Conservation (phyloP, 1,140 invertebrate species). For the Magallana gigas region DNA sequence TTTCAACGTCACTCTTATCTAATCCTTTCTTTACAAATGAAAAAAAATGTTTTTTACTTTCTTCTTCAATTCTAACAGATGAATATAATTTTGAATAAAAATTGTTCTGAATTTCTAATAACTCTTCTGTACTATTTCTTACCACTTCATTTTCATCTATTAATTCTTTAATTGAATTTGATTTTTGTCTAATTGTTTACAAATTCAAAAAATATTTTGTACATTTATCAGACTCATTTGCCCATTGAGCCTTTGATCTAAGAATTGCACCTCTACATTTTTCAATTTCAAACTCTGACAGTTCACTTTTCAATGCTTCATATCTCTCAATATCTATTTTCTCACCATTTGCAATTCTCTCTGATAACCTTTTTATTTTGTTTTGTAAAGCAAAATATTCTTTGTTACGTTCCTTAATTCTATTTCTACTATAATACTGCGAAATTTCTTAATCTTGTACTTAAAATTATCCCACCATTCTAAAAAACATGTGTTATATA, state of each 20-base stretch:
- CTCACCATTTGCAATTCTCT: slow-evolving; percentile 30
- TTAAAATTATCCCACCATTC: slow-evolving; percentile 45
- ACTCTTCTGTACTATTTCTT: slow-evolving; percentile 33
- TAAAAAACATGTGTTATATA: neutral
- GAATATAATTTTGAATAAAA: slow-evolving; percentile 47
- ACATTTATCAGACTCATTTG: no score
- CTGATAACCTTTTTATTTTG: slow-evolving; percentile 25
- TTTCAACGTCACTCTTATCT: slow-evolving; percentile 9
- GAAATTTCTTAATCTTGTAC: slow-evolving; percentile 30
- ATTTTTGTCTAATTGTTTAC: no score
- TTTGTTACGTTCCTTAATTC: no score
- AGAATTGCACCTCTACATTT: slow-evolving; percentile 41
- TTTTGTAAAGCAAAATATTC: slow-evolving; percentile 26
- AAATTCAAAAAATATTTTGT: no score
- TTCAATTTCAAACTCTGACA: slow-evolving; percentile 29
- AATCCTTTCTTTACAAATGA: neutral
- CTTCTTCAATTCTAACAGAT: slow-evolving; percentile 37
- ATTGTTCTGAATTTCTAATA: slow-evolving; percentile 40
- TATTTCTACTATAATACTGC: no score
- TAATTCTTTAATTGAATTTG: no score
- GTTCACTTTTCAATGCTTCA: slow-evolving; percentile 31
- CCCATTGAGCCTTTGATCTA: slow-evolving; percentile 40
- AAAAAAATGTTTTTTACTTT: slow-evolving; percentile 35
- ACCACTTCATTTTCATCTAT: no score
- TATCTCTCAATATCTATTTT: slow-evolving; percentile 32